Base-by-base conservation (phyloP, 2,113 vertebrate genomes). In the Hypocryptadius cinnamomeus region DNA sequence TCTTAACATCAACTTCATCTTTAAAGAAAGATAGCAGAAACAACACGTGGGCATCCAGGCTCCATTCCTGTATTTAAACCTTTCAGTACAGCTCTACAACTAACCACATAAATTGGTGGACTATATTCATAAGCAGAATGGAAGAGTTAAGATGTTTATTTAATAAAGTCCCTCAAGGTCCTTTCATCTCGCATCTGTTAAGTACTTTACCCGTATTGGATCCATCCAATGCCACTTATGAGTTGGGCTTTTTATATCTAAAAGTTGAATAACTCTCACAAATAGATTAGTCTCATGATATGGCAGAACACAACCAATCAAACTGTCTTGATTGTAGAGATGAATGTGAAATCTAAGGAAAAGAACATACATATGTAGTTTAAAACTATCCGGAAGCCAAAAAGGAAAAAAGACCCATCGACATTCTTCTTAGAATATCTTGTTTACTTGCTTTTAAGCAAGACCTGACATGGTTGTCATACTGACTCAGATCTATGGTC, bases 251-350 rank as follows among this genome's bases (percentile, higher is more conserved):
- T 90, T 96, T 93, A 99, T 98, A 88, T 97, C 97, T 40, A 99
- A 68, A 79, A 99, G 98, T 69, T 99, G 99, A 96, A 99, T 97
- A 82, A 99, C 98, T 83, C 98, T 94, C 64, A 99, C 98, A 96
- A 99, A 99, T 48, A 99, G 73, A 89, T 98, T 99, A 63, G 99
- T 99, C 96, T 99, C 98, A 12, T 99, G 99, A 93, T 99, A 99
- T 0, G 99, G 99, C 57, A 99, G 96, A 40, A 96, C 98, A 76
- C 99, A 99, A 80, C 98, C 98, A 79, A 99, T 96, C 95, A 99
- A 97, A 92, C 97, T 98, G 87, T 99, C 98, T 20, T 96, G 79
- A 92, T 99, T 99, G 76, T 99, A 99, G 84, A 99, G 98, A 78
- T 99, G 99, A 61, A 99, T 97, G 89, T 99, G 99, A 96, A 99